These are phyloP conservation scores for Chaetorhynchus papuensis DNA, from an alignment of 2,113 vertebrate species.

Conservation along the genomic window DNA sequence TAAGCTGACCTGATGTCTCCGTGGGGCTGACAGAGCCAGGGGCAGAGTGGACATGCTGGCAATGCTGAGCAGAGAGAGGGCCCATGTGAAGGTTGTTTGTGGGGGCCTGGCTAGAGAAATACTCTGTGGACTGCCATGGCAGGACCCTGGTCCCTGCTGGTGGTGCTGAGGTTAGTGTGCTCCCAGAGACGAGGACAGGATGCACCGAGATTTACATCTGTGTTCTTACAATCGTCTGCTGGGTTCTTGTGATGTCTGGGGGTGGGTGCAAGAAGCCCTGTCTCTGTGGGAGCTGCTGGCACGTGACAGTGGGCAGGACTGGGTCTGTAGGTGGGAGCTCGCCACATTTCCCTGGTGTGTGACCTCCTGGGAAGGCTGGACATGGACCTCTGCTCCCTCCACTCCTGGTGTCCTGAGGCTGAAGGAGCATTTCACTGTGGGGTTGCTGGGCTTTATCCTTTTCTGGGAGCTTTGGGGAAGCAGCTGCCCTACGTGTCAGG, in stretches of 20 bases:
- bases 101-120: not conserved
- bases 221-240: accelerated
- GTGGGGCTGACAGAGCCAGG: not conserved
- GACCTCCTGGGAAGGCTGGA: not conserved
- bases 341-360: not conserved
- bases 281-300: not conserved
- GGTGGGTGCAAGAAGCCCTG: not conserved
- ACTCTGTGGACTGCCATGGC: not conserved
- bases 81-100: not conserved
- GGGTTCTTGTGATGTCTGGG: not conserved
- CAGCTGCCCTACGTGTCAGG: accelerated
- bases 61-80: not conserved
- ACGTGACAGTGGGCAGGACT: not conserved
- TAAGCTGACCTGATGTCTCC: slow-evolving; percentile 50
- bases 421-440: not conserved
- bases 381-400: not conserved
- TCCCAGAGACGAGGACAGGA: not conserved
- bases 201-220: not conserved
- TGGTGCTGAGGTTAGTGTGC: not conserved
- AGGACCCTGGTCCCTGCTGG: not conserved
- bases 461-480: not conserved
- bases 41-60: not conserved
- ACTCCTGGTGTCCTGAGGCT: not conserved
- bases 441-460: not conserved
- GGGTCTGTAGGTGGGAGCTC: not conserved